These are phyloP conservation scores for Paguma larvata DNA, from an alignment of 2,797 vertebrate genomes.

Conservation along the genomic window DNA sequence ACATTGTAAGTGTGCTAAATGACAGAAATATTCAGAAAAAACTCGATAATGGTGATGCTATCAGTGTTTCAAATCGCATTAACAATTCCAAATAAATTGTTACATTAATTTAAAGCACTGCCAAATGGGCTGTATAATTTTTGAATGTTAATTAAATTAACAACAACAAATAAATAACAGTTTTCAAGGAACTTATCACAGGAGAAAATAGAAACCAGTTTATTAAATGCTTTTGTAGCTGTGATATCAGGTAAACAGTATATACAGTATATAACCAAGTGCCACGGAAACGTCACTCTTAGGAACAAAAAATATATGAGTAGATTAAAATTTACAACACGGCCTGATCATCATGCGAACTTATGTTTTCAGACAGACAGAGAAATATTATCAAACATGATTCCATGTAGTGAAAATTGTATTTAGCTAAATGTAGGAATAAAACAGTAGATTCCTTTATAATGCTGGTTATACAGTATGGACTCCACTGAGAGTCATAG, in stretches of 20 bases:
- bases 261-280: background rate
- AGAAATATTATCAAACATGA: slow-evolving; percentile 18
- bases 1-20: background rate
- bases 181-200: slow-evolving; percentile 44
- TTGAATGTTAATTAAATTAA: slow-evolving; percentile 70
- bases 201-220: slow-evolving; percentile 38
- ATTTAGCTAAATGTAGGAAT: background rate
- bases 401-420: background rate
- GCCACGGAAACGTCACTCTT: slow-evolving; percentile 35
- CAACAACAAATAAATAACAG: slow-evolving; percentile 31
- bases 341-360: slow-evolving; percentile 40
- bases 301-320: background rate
- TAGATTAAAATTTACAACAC: slow-evolving; percentile 13
- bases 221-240: background rate
- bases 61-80: slow-evolving; percentile 38
- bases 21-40: slow-evolving; percentile 56
- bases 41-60: background rate
- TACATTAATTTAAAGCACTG: slow-evolving; percentile 59
- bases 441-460: slow-evolving; percentile 1
- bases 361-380: background rate
- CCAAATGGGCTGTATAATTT: slow-evolving; percentile 68
- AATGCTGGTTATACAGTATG: background rate
- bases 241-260: too few species aligned
- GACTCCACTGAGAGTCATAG: background rate
- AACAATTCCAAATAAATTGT: slow-evolving; percentile 50